Evolutionary conservation across 1,140 invertebrate genomes (phyloP), one percentile per base, ranked within the genome.

Genomic region (Solenopsis fugax): DNA sequence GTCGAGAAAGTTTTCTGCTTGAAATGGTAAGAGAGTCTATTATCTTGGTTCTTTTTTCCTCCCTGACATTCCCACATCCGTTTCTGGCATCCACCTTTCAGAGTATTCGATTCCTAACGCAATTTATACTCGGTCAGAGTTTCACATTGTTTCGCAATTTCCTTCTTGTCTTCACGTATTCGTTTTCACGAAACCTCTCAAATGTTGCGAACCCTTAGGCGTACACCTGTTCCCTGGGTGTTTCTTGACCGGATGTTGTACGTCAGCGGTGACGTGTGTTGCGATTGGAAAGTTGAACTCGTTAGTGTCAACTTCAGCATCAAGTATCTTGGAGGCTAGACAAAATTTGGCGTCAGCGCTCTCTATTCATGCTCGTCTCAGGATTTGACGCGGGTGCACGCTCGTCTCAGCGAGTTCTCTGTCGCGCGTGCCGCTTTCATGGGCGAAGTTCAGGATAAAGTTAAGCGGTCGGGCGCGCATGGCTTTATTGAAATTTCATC

Each of bases 401-500:
- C 64, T 67, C 29, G 16, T 54, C 54, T 65, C 52, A 4, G 10
- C 41, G 18, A 0, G 52, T 76, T 75, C 64, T 75, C 64, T 7
- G 12, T 56, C 41, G 21, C 10, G 29, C 24, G 16, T 18, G n/a
- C 34, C 45, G n/a, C 56, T 81, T 77, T 56, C 60, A 84, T 67
- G 24, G 56, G n/a, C 56, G 12, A 84, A 89, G 80, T 89, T 89
- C 67, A 60, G n/a, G 56, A 12, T 24, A 64, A 85, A 90, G 80
- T 90, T 90, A 81, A 85, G 58, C 75, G 54, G 16, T 29, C 50
- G 54, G 50, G 21, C 21, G 45, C 37, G 62, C 77, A 18, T n/a
- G 56, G 86, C 75, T 82, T 81, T 86, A 90, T 90, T 88, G 89
- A 90, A 90, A 90, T 90, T 90, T 90, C 86, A 90, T 90, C 75